Evolutionary conservation across 2,888 invertebrate species (phyloP), one percentile per base, ranked within the genome.

Genomic region (Pyrgus malvae): DNA sequence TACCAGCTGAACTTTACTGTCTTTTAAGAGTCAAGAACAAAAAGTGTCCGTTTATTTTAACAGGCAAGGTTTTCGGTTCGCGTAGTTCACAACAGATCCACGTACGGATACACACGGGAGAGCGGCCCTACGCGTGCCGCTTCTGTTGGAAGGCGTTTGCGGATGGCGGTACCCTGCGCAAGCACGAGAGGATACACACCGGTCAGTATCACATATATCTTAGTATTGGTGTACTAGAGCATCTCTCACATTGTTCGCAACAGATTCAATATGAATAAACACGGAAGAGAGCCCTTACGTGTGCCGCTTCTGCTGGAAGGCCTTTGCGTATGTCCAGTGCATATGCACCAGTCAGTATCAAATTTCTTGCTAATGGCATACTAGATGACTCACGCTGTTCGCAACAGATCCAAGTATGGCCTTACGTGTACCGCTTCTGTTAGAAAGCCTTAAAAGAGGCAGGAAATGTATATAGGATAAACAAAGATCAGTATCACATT

Each of bases 401-500:
- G 0, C 96, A 96, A 68, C 96, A 96, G 83, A 96, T 96, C 65
- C 96, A 96, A 2, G 96, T 96, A 76, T 90, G 96, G 31, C 96
- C 96, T 0, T 96, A 96, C 69, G 95, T 95, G 0, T 96, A 96
- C 72, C 92, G 95, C 7, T 96, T 94, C 80, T 96, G 96, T 73
- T 96, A 96, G 96, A 96, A 96, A 74, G 96, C 96, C 0, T 96
- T 96, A 75, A 96, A 96, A 0, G 96, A 96, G 76, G 96, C 96
- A 29, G 96, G 96, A 17, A 96, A 96, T 1, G 78, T 96, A 37
- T 86, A 96, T 72, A 90, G 96, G 7, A 96, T 96, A 67, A 96
- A 96, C 67, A 96, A 96, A 0, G 95, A 93, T 90, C 61, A 25
- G 12, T 6, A 25, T 4, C 35, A 35, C 6, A 23, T 6, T n/a